Percentiles rank a stretch among this genome's conserved stretches.
Evolutionary conservation across 2,888 invertebrate genomes (phyloP).

Genomic region (Steromphala cineraria): DNA sequence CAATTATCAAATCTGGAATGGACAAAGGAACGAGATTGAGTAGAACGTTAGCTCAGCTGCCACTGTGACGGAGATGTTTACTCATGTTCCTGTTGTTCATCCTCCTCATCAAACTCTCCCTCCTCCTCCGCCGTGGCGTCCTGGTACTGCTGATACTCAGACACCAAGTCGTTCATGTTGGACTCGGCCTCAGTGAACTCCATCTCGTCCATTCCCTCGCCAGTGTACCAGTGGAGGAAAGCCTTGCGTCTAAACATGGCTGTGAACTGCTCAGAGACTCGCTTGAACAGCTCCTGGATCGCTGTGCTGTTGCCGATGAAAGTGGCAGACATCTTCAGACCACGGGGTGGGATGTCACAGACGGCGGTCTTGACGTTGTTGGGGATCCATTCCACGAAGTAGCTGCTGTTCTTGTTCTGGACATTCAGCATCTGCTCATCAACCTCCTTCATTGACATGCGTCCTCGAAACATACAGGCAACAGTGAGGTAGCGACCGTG

Average conservation of each 20-base stretch:
- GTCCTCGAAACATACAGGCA: conserved; percentile 71
- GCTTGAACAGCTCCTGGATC: conserved; percentile 68
- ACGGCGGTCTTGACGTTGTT: not conserved
- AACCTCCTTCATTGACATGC: conserved; percentile 70
- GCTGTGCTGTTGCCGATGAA: conserved; percentile 82
- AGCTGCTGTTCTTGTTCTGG: conserved; percentile 59
- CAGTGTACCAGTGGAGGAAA: conserved; percentile 97
- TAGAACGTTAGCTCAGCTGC: too few species aligned
- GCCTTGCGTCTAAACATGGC: conserved; percentile 98
- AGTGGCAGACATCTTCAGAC: conserved; percentile 88
- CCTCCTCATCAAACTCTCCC: conserved; percentile 86
- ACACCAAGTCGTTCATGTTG: conserved; percentile 85
- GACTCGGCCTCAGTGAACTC: conserved; percentile 96
- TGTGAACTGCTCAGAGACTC: conserved; percentile 68
- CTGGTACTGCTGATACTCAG: conserved; percentile 65
- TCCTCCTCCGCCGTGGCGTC: conserved; percentile 79
- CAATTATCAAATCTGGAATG: too few species aligned
- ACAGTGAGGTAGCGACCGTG: not conserved
- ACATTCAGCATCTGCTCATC: conserved; percentile 86
- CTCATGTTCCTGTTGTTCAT: not conserved
- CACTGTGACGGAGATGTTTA: too few species aligned
- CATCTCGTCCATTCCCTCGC: conserved; percentile 97
- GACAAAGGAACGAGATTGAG: too few species aligned
- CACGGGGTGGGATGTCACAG: not conserved
- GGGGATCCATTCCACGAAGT: conserved; percentile 20